Conservation (phyloP, 2,888 invertebrate species). For the Nomada hirtipes region DNA sequence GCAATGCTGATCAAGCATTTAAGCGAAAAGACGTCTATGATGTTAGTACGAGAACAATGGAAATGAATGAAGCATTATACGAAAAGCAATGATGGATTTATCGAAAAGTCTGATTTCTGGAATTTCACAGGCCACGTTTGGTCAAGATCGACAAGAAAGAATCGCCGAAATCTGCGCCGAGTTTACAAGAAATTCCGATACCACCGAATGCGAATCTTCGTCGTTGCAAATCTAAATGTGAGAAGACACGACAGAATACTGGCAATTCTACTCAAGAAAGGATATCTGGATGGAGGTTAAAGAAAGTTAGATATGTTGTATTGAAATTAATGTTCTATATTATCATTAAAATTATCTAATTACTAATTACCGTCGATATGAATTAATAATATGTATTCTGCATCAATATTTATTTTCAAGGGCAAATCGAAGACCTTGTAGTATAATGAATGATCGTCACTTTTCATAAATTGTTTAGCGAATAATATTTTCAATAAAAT, state of each 20-base stretch:
- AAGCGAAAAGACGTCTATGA: neutral
- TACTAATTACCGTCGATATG: too few species aligned
- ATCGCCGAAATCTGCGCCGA: constrained; percentile 37
- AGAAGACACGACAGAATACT: constrained; percentile 18
- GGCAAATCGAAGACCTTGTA: neutral
- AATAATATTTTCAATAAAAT: neutral
- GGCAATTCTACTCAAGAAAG: constrained; percentile 17
- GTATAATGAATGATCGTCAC: neutral
- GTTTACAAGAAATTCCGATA: constrained; percentile 13
- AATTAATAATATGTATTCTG: too few species aligned
- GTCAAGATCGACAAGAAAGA: constrained; percentile 58
- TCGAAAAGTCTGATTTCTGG: neutral
- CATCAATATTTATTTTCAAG: too few species aligned
- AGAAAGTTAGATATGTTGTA: constrained; percentile 46
- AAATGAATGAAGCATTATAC: neutral
- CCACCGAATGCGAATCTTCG: constrained; percentile 34
- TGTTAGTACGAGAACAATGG: constrained; percentile 7
- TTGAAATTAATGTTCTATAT: neutral
- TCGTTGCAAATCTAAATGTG: constrained; percentile 24
- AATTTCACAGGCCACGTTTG: constrained; percentile 52
- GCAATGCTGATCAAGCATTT: constrained; percentile 6
- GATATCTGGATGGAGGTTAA: constrained; percentile 37
- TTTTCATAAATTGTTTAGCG: too few species aligned
- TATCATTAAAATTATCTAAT: too few species aligned
- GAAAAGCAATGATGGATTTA: neutral